Percentiles rank a stretch among this genome's conserved stretches.
phyloP scores from a whole-genome alignment of 2,888 invertebrate species.

The Acrocyrtus sp. region DNA sequence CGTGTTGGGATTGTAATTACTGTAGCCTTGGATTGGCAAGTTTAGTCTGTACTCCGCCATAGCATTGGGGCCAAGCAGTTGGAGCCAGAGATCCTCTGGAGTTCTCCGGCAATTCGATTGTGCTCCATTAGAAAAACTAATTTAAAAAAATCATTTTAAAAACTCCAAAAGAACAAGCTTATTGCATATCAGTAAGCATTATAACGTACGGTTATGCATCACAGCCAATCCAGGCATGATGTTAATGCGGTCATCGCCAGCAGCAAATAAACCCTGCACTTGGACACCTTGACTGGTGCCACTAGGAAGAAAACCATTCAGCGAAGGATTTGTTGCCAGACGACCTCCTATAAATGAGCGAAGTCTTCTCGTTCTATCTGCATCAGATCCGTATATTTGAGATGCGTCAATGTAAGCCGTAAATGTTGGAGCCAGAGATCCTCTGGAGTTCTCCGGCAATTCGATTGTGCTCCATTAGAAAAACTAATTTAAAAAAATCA shows the following conservation, averaged over 20 bases:
- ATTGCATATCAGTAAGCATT: no score
- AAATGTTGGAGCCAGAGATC: constrained; percentile 22
- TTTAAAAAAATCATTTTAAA: no score
- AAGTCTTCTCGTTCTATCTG: constrained; percentile 67
- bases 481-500: constrained; percentile 48
- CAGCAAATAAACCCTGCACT: constrained; percentile 54
- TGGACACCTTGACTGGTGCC: constrained; percentile 13
- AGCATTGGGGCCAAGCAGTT: constrained; percentile 53
- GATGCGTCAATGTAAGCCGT: constrained; percentile 67
- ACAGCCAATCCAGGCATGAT: constrained; percentile 59
- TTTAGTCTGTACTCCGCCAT: constrained; percentile 48
- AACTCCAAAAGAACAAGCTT: no score
- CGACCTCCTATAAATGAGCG: constrained; percentile 66
- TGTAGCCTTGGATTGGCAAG: constrained; percentile 11
- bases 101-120: constrained; percentile 55
- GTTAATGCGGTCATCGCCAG: constrained; percentile 62
- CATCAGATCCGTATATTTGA: constrained; percentile 69
- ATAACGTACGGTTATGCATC: constrained; percentile 61
- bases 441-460: constrained; percentile 46
- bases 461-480: constrained; percentile 61
- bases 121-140: constrained; percentile 60
- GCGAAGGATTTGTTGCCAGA: constrained; percentile 40
- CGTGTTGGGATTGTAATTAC: constrained; percentile 44
- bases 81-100: constrained; percentile 13
- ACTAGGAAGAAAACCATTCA: constrained; percentile 56